These are phyloP conservation scores for Papilio protenor DNA, from an alignment of 2,888 invertebrate species.

Conservation along the genomic window DNA sequence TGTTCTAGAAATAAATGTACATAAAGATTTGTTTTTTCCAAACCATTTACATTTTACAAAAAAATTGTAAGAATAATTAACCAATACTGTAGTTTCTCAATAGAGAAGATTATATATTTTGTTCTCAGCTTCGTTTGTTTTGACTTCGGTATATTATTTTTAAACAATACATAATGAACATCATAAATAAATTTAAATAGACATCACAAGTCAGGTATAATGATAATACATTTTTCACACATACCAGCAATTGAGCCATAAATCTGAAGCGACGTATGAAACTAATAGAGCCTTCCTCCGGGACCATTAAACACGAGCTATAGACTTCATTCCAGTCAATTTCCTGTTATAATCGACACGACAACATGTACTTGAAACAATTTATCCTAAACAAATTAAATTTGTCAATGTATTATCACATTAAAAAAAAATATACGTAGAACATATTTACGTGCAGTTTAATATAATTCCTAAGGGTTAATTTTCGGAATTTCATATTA, in stretches of 20 bases:
- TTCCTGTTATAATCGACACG: conserved; percentile 53
- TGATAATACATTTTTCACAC: conserved; percentile 46
- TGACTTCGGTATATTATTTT: background rate
- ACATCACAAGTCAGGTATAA: conserved; percentile 31
- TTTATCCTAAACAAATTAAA: background rate
- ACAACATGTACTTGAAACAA: background rate
- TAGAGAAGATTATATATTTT: no score
- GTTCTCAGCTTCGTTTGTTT: background rate
- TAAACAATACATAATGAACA: background rate
- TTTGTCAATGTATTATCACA: background rate
- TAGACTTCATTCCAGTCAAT: conserved; percentile 55
- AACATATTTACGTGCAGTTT: background rate
- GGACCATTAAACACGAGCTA: conserved; percentile 65
- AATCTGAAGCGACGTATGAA: conserved; percentile 64
- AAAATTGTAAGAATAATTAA: background rate
- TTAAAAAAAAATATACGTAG: no score
- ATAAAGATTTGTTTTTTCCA: background rate
- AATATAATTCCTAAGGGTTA: background rate
- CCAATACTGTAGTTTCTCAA: no score
- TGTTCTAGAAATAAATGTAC: conserved; percentile 21
- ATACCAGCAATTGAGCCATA: conserved; percentile 61
- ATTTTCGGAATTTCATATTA: background rate
- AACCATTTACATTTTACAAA: background rate
- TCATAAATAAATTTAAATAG: no score
- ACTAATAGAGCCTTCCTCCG: conserved; percentile 70